These are phyloP conservation scores for Polydrusus cervinus DNA, from an alignment of 2,888 invertebrate genomes.

Conservation along the genomic window DNA sequence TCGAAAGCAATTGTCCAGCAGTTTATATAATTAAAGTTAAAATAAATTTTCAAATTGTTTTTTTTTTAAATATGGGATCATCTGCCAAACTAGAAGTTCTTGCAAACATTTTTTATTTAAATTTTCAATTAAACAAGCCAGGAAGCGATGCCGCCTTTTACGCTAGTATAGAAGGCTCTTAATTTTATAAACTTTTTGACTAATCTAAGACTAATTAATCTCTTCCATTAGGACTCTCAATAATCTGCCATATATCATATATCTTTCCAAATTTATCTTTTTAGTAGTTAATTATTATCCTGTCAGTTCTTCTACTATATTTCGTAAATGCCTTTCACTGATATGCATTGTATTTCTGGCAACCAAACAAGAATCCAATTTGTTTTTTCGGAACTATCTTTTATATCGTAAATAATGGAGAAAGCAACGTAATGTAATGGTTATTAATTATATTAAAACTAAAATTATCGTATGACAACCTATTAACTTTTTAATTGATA, in stretches of 20 bases:
- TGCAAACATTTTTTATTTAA: no score
- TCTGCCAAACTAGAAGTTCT: no score
- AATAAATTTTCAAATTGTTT: no score
- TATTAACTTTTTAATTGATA: constrained; percentile 28
- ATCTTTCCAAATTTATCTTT: constrained; percentile 8
- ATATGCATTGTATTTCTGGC: background rate
- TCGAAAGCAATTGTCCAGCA: no score
- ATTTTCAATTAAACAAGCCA: no score
- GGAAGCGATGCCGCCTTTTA: no score
- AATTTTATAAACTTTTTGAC: background rate
- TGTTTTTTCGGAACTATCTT: constrained; percentile 11
- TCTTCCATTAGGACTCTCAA: background rate
- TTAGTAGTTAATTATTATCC: constrained; percentile 2
- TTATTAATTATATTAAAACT: constrained; percentile 32
- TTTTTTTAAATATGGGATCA: no score
- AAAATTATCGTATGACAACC: constrained; percentile 30
- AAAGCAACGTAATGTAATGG: background rate
- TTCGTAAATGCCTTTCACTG: background rate
- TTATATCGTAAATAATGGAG: constrained; percentile 12
- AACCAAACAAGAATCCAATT: constrained; percentile 19
- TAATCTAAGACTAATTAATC: background rate
- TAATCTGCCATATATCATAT: background rate
- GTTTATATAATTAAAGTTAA: no score
- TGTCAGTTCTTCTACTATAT: constrained; percentile 13
- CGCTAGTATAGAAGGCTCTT: no score